Evolutionary conservation across 2,797 vertebrate species (phyloP), one percentile per base, ranked within the genome.

Genomic region (Anableps anableps): DNA sequence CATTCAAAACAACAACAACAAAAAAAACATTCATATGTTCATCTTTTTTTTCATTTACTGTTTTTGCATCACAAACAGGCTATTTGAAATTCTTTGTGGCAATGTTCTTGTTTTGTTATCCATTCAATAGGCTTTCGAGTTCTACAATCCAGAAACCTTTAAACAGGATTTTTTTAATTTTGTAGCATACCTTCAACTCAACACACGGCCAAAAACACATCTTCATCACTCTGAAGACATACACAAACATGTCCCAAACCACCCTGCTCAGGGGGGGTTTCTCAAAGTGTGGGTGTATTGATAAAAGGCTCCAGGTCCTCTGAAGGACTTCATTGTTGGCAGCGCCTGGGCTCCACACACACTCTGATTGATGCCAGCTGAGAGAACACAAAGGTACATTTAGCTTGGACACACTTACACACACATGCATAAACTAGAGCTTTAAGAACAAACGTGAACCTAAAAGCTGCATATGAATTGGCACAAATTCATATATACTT

Each of bases 361-460:
- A 80, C 88, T 88, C 92, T 96, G 96, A 96, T 94, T 94, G 95
- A 96, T 96, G 96, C 96, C 96, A 96, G 96, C 93, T 95, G 96
- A 96, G 87, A 92, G 91, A 92, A 97, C 95, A 96, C 92, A 95
- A 96, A 96, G 93, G 82, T 90, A 93, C 95, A 96, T 95, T 94
- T 96, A 96, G 92, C 82, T 83, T 75, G 34, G 80, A 93, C 74
- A 81, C 75, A 83, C 85, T 95, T 83, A 92, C 93, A 94, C 88
- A 82, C 77, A 78, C 55, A 80, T 72, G 84, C 38, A 81, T 81
- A 71, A 83, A 72, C 11, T 31, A 45, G 23, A 72, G 72, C 79
- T 82, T 73, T 34, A 85, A 78, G 75, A 87, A 83, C 70, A 83
- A 47, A 81, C 17, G 53, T 84, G 85, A 38, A 80, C 75, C 75